Conservation (phyloP, 1,140 invertebrate species). For the Goniozus legneri region DNA sequence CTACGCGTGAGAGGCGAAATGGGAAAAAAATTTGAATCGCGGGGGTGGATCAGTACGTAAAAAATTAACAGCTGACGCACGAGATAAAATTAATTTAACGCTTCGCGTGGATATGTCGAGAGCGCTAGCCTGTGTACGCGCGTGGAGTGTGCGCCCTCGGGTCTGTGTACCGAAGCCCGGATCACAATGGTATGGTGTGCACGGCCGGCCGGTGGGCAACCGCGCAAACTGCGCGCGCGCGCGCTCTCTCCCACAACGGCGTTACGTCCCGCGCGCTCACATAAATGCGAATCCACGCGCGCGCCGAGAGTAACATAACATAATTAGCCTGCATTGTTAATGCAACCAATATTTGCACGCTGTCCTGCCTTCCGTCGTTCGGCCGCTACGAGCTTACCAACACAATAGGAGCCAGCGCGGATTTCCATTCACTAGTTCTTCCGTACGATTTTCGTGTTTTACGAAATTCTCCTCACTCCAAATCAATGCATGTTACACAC, state of each 20-base stretch:
- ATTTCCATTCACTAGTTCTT: too few relatives aligned
- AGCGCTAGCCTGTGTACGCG: constrained; percentile 27
- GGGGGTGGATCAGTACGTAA: too few relatives aligned
- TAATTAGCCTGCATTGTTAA: constrained; percentile 57
- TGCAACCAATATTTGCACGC: constrained; percentile 54
- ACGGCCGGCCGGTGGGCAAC: constrained; percentile 36
- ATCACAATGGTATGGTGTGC: constrained; percentile 55
- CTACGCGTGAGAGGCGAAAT: too few relatives aligned
- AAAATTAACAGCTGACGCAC: constrained; percentile 48
- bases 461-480: too few relatives aligned
- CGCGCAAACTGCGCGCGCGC: constrained; percentile 36
- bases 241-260: constrained; percentile 24
- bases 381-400: constrained; percentile 31
- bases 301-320: constrained; percentile 55
- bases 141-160: constrained; percentile 24
- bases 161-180: constrained; percentile 49
- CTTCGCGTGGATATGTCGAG: constrained; percentile 28
- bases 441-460: too few relatives aligned
- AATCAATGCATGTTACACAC: too few relatives aligned
- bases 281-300: constrained; percentile 21
- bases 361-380: constrained; percentile 40
- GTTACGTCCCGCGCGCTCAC: constrained; percentile 14
- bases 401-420: too few relatives aligned
- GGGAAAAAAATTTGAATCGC: too few relatives aligned
- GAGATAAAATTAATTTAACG: constrained; percentile 57